Evolutionary conservation across 2,888 invertebrate genomes (phyloP), one percentile per base, ranked within the genome.

Genomic region (Tetragnatha montana): DNA sequence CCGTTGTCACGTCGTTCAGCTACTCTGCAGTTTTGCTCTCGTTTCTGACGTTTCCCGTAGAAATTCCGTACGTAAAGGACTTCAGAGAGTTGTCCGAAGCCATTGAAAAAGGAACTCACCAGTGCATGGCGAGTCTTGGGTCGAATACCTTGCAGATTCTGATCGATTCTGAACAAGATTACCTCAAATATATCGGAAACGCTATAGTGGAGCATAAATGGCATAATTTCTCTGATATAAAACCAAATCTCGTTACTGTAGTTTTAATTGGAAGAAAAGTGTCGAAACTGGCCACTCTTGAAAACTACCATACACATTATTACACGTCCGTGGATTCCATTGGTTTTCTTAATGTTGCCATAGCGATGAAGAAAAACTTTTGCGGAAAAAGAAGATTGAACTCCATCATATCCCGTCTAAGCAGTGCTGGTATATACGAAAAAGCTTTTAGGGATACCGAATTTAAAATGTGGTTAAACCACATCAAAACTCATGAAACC

Each of bases 31-130:
- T 78, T 1, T 60, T 78, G 10, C 35, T 78, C 14, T 60, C 78
- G 6, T 78, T 78, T 17, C 6, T 78, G 7, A 78, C 50, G 4
- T 14, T 78, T 21, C 78, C 78, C n/a, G 17, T 60, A 21, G 51
- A 22, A 22, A 14, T 22, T 8, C 22, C 51, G 22, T 14, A 51
- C 1, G 21, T 78, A 4, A 19, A 17, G 7, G 22, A 60, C 14
- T 78, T 78, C 68, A 21, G 21, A 21, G 78, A 60, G 60, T 60
- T 78, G 19, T 78, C 78, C 8, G 60, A 8, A 78, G 78, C 78
- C 12, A 22, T 78, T 7, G 12, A 51, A 6, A 78, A 21, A 51
- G 78, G 78, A 60, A 60, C 51, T 21, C 50, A 78, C 22, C 51
- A 60, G 60, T 78, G 78, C 17, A 60, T 51, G 8, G 8, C 21